Conservation (phyloP, 2,113 vertebrate genomes). For the Ameiurus melas region DNA sequence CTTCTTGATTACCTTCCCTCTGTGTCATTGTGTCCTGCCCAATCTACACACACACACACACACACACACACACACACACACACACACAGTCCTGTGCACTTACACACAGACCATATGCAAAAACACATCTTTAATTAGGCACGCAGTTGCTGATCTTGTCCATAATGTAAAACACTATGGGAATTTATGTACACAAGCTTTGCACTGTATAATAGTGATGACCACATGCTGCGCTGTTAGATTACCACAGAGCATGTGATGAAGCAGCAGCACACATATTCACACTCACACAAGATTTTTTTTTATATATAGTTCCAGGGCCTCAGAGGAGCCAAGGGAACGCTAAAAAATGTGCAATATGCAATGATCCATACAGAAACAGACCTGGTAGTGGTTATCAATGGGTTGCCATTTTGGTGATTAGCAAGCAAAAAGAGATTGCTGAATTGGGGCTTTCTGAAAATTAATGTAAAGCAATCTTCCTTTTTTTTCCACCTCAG, state of each 20-base stretch:
- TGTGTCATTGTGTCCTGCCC: slow-evolving; percentile 47
- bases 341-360: slow-evolving; percentile 36
- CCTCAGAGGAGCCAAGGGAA: slow-evolving; percentile 26
- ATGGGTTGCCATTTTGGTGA: slow-evolving; percentile 38
- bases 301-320: neutral
- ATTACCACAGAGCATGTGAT: slow-evolving; percentile 9
- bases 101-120: neutral
- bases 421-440: slow-evolving; percentile 40
- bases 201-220: slow-evolving; percentile 36
- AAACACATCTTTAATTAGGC: neutral
- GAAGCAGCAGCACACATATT: slow-evolving; percentile 20
- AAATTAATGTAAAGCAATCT: slow-evolving; percentile 23
- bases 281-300: slow-evolving; percentile 6
- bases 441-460: slow-evolving; percentile 35
- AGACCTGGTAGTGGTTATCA: slow-evolving; percentile 36
- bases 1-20: slow-evolving; percentile 50
- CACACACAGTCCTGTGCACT: neutral
- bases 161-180: slow-evolving; percentile 4
- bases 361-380: slow-evolving; percentile 30
- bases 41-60: neutral
- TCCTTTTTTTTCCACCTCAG: neutral
- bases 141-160: slow-evolving; percentile 17
- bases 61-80: slow-evolving; percentile 1
- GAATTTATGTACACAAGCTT: slow-evolving; percentile 28
- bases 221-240: slow-evolving; percentile 41